A percentile compares a stretch with the other conserved stretches of the same genome.
These are phyloP conservation scores for Meloidogyne floridensis DNA, from an alignment of 1,140 invertebrate species.

Conservation along the genomic window DNA sequence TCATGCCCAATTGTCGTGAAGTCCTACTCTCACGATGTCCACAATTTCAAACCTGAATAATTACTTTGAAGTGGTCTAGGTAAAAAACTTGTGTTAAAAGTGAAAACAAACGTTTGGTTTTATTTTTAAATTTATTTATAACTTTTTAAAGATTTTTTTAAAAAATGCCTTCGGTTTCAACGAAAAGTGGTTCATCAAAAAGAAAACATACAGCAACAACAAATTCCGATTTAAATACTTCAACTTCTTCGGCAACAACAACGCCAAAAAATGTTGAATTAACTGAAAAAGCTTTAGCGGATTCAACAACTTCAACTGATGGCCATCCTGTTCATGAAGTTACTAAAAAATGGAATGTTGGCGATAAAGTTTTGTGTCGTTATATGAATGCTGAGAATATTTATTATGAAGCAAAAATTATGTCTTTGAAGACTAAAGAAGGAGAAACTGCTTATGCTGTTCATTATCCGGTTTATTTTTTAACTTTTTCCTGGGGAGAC, in stretches of 20 bases:
- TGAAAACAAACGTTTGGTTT: neutral
- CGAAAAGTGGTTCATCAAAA: constrained; percentile 9
- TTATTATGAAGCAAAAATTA: constrained; percentile 45
- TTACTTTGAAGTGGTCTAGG: too few relatives aligned
- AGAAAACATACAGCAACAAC: neutral
- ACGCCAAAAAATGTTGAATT: constrained; percentile 4
- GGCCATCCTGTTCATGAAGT: neutral
- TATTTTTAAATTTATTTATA: neutral
- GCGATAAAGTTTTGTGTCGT: constrained; percentile 34
- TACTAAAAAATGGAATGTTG: constrained; percentile 29
- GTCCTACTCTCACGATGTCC: too few relatives aligned
- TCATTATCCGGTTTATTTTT: constrained; percentile 41
- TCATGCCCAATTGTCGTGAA: too few relatives aligned
- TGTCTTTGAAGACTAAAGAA: constrained; percentile 28
- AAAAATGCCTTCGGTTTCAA: constrained; percentile 17
- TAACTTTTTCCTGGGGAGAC: neutral
- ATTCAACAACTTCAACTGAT: constrained; percentile 4
- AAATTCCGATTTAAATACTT: constrained; percentile 5
- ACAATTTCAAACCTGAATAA: too few relatives aligned
- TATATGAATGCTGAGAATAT: constrained; percentile 30
- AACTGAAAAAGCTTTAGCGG: neutral
- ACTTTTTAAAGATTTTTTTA: neutral
- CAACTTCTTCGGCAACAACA: constrained; percentile 1
- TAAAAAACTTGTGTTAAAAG: too few relatives aligned
- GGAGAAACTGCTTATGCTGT: constrained; percentile 32